Conservation (phyloP, 2,888 invertebrate species). For the Agrenia bidenticulata region DNA sequence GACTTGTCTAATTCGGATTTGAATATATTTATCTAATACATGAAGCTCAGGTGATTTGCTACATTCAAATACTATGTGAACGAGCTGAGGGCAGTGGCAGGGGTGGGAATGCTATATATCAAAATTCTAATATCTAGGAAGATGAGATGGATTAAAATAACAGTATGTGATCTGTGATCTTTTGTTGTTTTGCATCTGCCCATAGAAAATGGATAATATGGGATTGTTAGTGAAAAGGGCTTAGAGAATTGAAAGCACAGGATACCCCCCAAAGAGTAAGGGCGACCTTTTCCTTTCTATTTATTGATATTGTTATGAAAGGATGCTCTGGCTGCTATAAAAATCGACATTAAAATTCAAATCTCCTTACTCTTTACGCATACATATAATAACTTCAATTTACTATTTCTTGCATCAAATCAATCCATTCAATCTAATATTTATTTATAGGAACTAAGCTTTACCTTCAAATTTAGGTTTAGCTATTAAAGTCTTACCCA, state of each 20-base stretch:
- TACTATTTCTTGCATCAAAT: too few species aligned
- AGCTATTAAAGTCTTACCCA: too few species aligned
- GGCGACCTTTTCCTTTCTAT: slow-evolving; percentile 24
- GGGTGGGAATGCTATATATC: not conserved
- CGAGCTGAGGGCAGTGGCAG: not conserved
- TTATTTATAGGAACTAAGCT: too few species aligned
- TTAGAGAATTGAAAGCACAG: slow-evolving; percentile 10
- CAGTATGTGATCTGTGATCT: slow-evolving; percentile 12
- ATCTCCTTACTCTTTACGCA: not conserved
- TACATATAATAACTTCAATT: too few species aligned
- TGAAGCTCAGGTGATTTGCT: not conserved
- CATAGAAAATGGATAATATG: slow-evolving; percentile 17
- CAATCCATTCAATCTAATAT: too few species aligned
- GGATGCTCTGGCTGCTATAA: not conserved
- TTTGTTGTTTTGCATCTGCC: slow-evolving; percentile 14
- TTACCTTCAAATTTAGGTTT: too few species aligned
- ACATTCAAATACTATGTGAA: not conserved
- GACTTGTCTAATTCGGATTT: slow-evolving; percentile 1
- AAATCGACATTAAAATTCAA: slow-evolving; percentile 5
- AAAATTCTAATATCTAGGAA: not conserved
- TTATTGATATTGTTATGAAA: slow-evolving; percentile 13
- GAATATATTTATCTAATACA: not conserved
- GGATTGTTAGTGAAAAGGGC: slow-evolving; percentile 3
- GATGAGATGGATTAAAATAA: slow-evolving; percentile 11
- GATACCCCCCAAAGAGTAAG: slow-evolving; percentile 20